These are phyloP conservation scores for Pipistrellus pipistrellus DNA, from an alignment of 2,797 vertebrate genomes.

Conservation along the genomic window DNA sequence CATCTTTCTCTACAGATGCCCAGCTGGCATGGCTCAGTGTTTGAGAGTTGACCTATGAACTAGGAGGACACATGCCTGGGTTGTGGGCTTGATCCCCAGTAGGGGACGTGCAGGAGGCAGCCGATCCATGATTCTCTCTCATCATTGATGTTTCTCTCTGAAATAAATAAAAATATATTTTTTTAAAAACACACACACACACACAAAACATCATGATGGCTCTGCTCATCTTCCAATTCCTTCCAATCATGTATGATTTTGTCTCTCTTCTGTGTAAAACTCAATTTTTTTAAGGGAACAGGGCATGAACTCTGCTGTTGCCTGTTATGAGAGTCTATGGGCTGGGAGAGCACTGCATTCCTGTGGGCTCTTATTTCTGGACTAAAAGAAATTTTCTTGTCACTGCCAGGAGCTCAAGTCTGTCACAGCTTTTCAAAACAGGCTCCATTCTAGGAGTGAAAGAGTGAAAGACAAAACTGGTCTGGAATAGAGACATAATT, in stretches of 20 bases:
- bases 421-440: not conserved
- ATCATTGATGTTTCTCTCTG: too few species aligned
- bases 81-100: too few species aligned
- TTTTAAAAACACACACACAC: too few species aligned
- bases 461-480: not conserved
- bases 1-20: too few species aligned
- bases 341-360: too few species aligned
- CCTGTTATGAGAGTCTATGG: not conserved
- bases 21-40: too few species aligned
- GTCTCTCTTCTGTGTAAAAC: not conserved
- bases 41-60: too few species aligned
- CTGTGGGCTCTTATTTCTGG: not conserved
- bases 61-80: too few species aligned
- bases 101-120: too few species aligned
- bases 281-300: not conserved
- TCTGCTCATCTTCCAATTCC: not conserved
- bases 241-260: not conserved
- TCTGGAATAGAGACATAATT: not conserved
- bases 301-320: not conserved
- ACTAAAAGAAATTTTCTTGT: not conserved
- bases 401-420: not conserved
- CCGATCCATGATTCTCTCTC: too few species aligned
- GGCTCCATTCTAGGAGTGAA: not conserved
- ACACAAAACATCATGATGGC: rapidly evolving
- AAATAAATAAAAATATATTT: too few species aligned